Percentiles rank a stretch among this genome's conserved stretches.
Conservation (phyloP, 2,888 invertebrate species). For the Epirrhoe tristata region DNA sequence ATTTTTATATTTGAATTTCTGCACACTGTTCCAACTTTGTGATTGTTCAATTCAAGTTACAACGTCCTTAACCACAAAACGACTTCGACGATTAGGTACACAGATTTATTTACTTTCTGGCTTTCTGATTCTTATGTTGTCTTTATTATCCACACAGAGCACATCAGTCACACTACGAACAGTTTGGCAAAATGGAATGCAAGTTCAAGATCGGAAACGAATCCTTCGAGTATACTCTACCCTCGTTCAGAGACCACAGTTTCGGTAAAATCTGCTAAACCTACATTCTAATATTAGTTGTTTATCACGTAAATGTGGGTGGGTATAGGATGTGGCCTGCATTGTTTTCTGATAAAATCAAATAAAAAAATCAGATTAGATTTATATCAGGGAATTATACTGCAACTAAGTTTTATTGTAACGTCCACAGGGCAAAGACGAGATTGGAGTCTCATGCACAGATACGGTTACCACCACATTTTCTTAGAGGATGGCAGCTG, state of each 20-base stretch:
- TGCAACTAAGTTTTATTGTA: too few relatives aligned
- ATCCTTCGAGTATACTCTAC: constrained; percentile 77
- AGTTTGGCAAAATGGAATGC: constrained; percentile 89
- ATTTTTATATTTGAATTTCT: too few relatives aligned
- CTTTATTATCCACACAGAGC: not conserved
- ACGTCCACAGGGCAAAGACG: constrained; percentile 84
- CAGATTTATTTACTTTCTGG: not conserved
- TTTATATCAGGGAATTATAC: too few relatives aligned
- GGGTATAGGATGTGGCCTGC: too few relatives aligned
- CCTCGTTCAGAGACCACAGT: constrained; percentile 92
- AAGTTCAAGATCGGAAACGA: constrained; percentile 84
- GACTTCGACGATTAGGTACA: too few relatives aligned
- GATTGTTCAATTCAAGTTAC: too few relatives aligned
- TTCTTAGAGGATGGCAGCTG: constrained; percentile 89
- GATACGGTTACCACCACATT: constrained; percentile 92
- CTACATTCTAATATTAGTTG: not conserved
- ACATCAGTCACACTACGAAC: constrained; percentile 94
- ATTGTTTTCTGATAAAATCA: too few relatives aligned
- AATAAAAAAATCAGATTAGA: too few relatives aligned
- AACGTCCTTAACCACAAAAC: too few relatives aligned
- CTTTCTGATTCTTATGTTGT: not conserved
- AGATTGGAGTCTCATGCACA: constrained; percentile 90
- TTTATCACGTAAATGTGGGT: too few relatives aligned
- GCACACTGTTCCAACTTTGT: too few relatives aligned
- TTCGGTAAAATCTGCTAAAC: constrained; percentile 82